Base-by-base conservation (phyloP, 2,797 vertebrate species). In the Gymnothorax reevesii region DNA sequence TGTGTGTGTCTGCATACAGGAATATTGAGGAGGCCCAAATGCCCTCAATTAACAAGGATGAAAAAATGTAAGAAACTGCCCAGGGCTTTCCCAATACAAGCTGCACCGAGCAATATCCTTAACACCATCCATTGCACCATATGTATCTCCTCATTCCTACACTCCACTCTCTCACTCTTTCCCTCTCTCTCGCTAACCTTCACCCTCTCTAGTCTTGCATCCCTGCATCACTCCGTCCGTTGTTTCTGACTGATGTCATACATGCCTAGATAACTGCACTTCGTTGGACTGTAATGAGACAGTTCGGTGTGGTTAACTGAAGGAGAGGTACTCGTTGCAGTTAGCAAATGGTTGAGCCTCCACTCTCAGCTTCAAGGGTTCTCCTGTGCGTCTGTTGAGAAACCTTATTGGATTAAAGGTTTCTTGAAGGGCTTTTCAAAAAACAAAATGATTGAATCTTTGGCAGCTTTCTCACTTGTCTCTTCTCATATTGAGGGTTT, bases 21-120 rank as follows among this genome's bases (percentile, higher is more conserved):
- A 85, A 89, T 88, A 91, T 89, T 89, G 91, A 90, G 89, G 86
- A 59, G 83, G 75, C 83, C 33, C 89, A 90, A 84, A 89, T 88
- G 13, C 82, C 85, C 88, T 91, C 33, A 88, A 92, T 92, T 91
- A 89, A 87, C 83, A 89, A 91, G 91, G 91, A 93, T 92, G 93
- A 94, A 91, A 91, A 7, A 33, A 89, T 85, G 91, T 94, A 90
- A 92, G 90, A 88, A 87, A 86, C 86, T 27, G 86, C 87, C 86
- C 86, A 88, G 84, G 83, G 85, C 66, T 79, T 59, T 85, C 22
- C 60, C 13, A 80, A 77, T 88, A 88, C 83, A 82, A 84, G 86
- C 77, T n/a, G 66, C 57, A 42, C 60, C 9, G 66, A 59, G 22
- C 59, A 83, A 54, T 52, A 60, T 55, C 60, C 52, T 69, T 59